Evolutionary conservation across 37 sponge, comb jelly and placozoan genomes (phyloP).

Genomic region (Ephydatia muelleri): DNA sequence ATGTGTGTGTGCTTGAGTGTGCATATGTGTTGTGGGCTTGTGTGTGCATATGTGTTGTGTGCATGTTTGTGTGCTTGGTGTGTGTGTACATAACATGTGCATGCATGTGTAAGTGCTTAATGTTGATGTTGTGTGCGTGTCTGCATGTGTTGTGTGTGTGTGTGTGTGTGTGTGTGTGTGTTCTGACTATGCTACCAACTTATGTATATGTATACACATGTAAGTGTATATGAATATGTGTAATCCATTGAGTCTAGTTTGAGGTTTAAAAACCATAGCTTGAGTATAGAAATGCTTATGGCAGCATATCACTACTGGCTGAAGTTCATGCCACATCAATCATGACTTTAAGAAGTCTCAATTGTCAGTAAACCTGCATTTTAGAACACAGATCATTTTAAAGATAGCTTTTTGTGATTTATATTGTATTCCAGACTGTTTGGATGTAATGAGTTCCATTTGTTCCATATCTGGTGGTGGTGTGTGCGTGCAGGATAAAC

Average conservation of each 20-base stretch:
- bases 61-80: not conserved
- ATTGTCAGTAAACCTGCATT: too few species aligned
- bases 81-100: not conserved
- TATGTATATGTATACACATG: too few species aligned
- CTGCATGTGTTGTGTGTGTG: not conserved
- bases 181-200: not conserved
- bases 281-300: not conserved
- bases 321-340: too few species aligned
- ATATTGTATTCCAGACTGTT: not conserved
- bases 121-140: not conserved
- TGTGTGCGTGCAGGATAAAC: conserved; percentile 60
- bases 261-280: not conserved
- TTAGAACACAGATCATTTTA: too few species aligned
- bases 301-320: not conserved
- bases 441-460: too few species aligned
- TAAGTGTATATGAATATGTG: too few species aligned
- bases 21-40: not conserved
- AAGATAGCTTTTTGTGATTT: not conserved
- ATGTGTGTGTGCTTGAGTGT: not conserved
- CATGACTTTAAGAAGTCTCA: too few species aligned
- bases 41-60: not conserved
- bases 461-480: too few species aligned
- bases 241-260: too few species aligned
- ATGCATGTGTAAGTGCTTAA: not conserved
- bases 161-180: not conserved